These are phyloP conservation scores for Tupiocoris notatus DNA, from an alignment of 2,888 invertebrate genomes.

Conservation along the genomic window DNA sequence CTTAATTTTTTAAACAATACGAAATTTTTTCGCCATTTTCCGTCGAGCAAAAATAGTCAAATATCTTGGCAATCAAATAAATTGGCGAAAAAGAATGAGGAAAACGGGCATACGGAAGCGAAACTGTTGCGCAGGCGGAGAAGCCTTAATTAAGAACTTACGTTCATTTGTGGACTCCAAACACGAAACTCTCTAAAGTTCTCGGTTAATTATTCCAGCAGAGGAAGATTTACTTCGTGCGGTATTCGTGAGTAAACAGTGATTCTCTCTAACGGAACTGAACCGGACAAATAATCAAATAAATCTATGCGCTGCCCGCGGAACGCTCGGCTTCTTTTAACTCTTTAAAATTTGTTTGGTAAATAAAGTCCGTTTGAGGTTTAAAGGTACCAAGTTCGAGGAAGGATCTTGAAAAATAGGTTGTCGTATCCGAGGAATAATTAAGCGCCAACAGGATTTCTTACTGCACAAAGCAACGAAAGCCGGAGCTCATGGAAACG, in stretches of 20 bases:
- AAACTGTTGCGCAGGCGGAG: slow-evolving; percentile 12
- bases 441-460: too few species aligned
- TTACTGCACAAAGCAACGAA: too few species aligned
- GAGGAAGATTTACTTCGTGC: slow-evolving; percentile 26
- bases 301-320: slow-evolving; percentile 17
- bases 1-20: too few species aligned
- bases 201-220: slow-evolving; percentile 30
- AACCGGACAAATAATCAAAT: slow-evolving; percentile 35
- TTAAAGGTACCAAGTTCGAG: too few species aligned
- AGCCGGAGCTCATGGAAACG: too few species aligned
- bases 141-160: slow-evolving; percentile 25
- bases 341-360: slow-evolving; percentile 5
- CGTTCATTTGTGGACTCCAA: slow-evolving; percentile 26
- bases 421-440: too few species aligned
- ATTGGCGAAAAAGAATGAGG: too few species aligned
- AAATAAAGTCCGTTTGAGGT: neutral
- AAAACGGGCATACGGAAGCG: neutral
- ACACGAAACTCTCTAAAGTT: slow-evolving; percentile 21
- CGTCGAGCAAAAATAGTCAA: too few species aligned
- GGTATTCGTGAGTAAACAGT: slow-evolving; percentile 15
- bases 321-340: neutral
- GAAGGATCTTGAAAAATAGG: too few species aligned
- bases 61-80: too few species aligned
- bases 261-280: slow-evolving; percentile 35
- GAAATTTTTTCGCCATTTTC: too few species aligned